phyloP scores from a whole-genome alignment of 2,888 invertebrate genomes.

The Acleris holmiana region DNA sequence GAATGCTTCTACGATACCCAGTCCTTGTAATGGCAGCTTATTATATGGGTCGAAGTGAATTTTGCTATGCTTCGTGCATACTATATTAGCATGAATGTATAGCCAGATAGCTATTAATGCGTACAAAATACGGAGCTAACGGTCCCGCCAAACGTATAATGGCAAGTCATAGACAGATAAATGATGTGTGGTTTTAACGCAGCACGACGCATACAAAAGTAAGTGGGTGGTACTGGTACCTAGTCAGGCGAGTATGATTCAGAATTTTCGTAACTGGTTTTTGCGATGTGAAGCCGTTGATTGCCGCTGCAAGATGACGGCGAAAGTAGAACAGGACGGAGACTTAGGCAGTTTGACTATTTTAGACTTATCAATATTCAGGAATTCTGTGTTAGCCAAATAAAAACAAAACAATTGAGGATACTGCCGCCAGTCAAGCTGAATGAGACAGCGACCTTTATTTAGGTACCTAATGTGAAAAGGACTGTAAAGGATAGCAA shows the following conservation, averaged over 20 bases:
- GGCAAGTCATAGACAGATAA: conserved; percentile 31
- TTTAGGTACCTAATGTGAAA: too few species aligned
- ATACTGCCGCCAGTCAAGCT: too few species aligned
- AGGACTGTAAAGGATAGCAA: too few species aligned
- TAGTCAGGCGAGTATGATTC: conserved; percentile 62
- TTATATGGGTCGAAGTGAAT: neutral
- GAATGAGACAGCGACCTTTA: too few species aligned
- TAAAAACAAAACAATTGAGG: too few species aligned
- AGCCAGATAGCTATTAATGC: conserved; percentile 3
- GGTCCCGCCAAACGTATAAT: conserved; percentile 19
- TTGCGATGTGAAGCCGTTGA: conserved; percentile 52
- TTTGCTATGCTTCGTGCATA: neutral
- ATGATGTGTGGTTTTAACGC: conserved; percentile 24
- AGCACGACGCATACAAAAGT: conserved; percentile 25
- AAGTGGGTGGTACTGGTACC: conserved; percentile 35
- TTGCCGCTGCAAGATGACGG: conserved; percentile 48
- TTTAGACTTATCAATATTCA: neutral
- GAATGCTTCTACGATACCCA: neutral
- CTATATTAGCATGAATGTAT: neutral
- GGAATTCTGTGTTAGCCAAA: too few species aligned
- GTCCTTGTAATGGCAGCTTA: neutral
- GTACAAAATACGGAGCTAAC: conserved; percentile 14
- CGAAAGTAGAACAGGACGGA: conserved; percentile 56
- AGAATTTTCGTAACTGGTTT: conserved; percentile 67
- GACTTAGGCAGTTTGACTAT: conserved; percentile 1